A percentile compares a stretch with the other conserved stretches of the same genome.
phyloP scores from a whole-genome alignment of 2,113 vertebrate species.

The Sterrhoptilus dennistouni region DNA sequence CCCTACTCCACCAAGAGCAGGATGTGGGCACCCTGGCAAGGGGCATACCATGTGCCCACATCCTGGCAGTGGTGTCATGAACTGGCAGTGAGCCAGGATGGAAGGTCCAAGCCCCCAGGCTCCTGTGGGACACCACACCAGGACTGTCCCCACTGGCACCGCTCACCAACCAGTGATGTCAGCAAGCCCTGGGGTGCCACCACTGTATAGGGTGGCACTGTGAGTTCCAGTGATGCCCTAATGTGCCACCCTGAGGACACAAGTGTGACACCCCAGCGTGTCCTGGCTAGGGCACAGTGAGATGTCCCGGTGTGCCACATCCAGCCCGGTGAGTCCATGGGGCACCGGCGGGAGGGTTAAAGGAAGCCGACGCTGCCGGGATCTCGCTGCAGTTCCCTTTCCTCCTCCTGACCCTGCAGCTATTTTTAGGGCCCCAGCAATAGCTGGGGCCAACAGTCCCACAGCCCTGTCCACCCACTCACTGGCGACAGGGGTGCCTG shows the following conservation, averaged over 20 bases:
- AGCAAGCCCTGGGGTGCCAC: accelerated
- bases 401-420: constrained; percentile 3
- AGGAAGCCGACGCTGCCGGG: neutral
- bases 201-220: accelerated
- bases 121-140: neutral
- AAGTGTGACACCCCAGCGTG: neutral
- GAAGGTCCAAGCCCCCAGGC: accelerated
- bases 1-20: neutral
- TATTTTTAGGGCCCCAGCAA: constrained; percentile 5
- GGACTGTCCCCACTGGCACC: neutral
- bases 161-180: neutral
- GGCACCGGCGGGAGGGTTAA: neutral
- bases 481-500: neutral
- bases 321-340: neutral
- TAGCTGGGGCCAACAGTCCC: neutral
- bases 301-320: neutral
- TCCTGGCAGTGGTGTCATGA: neutral
- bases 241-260: neutral
- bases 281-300: accelerated
- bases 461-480: neutral
- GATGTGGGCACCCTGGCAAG: neutral
- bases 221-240: neutral
- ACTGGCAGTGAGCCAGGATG: neutral
- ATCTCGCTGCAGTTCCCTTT: constrained; percentile 11
- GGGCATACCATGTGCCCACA: neutral